Evolutionary conservation across 2,113 vertebrate species (phyloP), one percentile per base, ranked within the genome.

Genomic region (Amphiprion ocellaris): DNA sequence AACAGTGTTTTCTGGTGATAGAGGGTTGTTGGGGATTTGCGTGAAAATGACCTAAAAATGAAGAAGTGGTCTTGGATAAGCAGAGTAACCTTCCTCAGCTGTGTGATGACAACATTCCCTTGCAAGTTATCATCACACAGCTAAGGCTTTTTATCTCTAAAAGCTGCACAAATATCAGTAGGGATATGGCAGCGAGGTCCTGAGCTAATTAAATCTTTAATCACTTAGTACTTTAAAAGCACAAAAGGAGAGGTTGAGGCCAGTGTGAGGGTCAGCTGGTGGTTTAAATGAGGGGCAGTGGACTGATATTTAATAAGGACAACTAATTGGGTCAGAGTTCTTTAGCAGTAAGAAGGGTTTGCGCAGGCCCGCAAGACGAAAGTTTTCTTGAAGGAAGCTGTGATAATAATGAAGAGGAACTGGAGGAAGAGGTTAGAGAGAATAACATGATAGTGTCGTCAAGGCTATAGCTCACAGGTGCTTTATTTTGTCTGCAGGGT

Each of bases 201-300:
- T 84, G 37, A 54, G 86, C 82, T 93, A 93, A 95, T 94, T 92
- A 90, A 89, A 91, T 75, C 71, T 79, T 79, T 92, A 82, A 93
- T 90, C 84, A 87, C 87, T 83, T 76, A 83, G 69, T 84, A 79
- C 82, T 87, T 73, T 83, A 82, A 91, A 83, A 59, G 87, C 83
- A 86, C 77, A 87, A 74, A 64, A 37, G 39, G 49, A n/a, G 26
- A 17, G 52, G 78, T 4, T 19, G 73, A 70, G 59, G 50, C 19
- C 47, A 16, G 19, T 41, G 44, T 50, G 68, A 64, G 59, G 52
- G n/a, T 65, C 53, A 65, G 39, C 78, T 81, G 74, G 66, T 47
- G 80, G 79, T 79, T 79, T 77, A 82, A 88, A 91, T 62, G 74
- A 79, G 89, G 70, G 74, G 78, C 74, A 58, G 74, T 30, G 66